A percentile compares a stretch with the other conserved stretches of the same genome.
Evolutionary conservation across 2,113 vertebrate genomes (phyloP).

Genomic region (Chunga burmeisteri): DNA sequence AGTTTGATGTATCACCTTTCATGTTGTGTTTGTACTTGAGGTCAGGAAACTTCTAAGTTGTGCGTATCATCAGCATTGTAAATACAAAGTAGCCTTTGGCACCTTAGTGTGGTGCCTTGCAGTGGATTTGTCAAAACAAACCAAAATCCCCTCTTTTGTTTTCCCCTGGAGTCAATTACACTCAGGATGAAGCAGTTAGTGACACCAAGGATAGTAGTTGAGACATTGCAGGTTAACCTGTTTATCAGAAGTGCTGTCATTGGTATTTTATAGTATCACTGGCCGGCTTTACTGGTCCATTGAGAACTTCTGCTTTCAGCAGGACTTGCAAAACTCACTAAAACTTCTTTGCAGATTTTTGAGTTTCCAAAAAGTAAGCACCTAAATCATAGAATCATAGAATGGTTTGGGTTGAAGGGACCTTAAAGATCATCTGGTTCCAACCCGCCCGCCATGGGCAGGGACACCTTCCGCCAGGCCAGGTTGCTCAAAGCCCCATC

Average conservation of each 20-base stretch:
- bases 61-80: constrained; percentile 55
- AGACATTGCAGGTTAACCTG: constrained; percentile 58
- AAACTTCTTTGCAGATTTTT: neutral
- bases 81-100: constrained; percentile 65
- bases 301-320: constrained; percentile 46
- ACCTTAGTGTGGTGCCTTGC: constrained; percentile 43
- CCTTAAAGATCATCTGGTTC: too few relatives aligned
- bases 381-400: neutral
- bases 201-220: constrained; percentile 49
- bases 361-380: neutral
- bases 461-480: too few relatives aligned
- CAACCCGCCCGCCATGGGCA: too few relatives aligned
- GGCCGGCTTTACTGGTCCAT: constrained; percentile 12
- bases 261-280: constrained; percentile 37
- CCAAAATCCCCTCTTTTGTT: constrained; percentile 34
- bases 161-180: constrained; percentile 60
- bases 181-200: constrained; percentile 59
- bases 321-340: constrained; percentile 29
- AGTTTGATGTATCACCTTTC: constrained; percentile 72
- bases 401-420: too few relatives aligned
- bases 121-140: constrained; percentile 50
- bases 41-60: constrained; percentile 64
- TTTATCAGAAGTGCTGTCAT: constrained; percentile 47
- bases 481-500: too few relatives aligned
- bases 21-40: constrained; percentile 61